Percentiles rank a stretch among this genome's conserved stretches.
Evolutionary conservation across 2,113 vertebrate species (phyloP).

Genomic region (Cynoglossus semilaevis): DNA sequence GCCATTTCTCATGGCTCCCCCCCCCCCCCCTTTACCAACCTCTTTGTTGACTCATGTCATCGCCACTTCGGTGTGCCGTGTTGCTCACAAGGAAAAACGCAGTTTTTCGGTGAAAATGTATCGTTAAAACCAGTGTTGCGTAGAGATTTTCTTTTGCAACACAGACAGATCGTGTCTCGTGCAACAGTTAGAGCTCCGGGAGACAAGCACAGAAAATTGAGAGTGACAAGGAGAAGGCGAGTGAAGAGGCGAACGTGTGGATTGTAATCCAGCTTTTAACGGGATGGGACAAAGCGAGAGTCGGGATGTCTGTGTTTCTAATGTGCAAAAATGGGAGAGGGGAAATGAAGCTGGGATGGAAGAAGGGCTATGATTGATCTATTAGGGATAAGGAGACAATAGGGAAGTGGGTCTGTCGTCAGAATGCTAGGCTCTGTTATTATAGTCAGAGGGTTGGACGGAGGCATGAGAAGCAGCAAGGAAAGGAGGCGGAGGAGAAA

Average conservation of each 20-base stretch:
- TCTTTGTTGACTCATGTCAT: conserved; percentile 28
- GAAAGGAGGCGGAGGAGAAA: conserved; percentile 30
- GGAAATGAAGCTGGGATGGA: conserved; percentile 15
- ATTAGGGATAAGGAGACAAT: conserved; percentile 33
- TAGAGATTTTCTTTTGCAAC: background rate
- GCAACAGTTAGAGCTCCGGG: conserved; percentile 8
- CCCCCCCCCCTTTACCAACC: background rate
- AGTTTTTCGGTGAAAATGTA: conserved; percentile 25
- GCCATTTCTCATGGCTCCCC: conserved; percentile 38
- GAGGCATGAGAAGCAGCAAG: conserved; percentile 50
- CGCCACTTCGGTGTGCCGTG: conserved; percentile 22
- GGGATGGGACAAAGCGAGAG: conserved; percentile 15
- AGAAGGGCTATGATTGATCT: conserved; percentile 50
- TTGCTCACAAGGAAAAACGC: conserved; percentile 10
- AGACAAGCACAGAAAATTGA: conserved; percentile 23
- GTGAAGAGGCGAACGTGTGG: conserved; percentile 22
- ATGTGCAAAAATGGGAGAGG: conserved; percentile 16
- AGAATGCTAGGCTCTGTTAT: conserved; percentile 65
- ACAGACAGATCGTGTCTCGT: background rate
- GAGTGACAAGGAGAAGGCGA: conserved; percentile 14
- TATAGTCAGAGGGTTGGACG: conserved; percentile 61
- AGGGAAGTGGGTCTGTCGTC: conserved; percentile 23
- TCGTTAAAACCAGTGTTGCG: background rate
- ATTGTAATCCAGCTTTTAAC: conserved; percentile 41
- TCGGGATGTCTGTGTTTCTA: conserved; percentile 25